phyloP scores from a whole-genome alignment of 2,888 invertebrate genomes.

The Melanotus villosus region DNA sequence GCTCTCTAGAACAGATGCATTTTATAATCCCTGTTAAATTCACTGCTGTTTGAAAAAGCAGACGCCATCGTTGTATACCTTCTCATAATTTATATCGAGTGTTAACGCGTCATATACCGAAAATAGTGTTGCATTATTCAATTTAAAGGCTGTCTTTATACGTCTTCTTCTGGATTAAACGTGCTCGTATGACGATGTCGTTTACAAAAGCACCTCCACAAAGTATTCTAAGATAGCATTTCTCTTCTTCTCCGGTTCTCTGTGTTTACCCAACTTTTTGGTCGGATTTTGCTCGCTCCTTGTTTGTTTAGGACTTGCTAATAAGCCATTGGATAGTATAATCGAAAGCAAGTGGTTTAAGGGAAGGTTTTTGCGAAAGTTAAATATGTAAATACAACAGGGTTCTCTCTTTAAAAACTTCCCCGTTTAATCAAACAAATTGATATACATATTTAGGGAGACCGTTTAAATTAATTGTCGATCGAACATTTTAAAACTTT shows the following conservation, averaged over 20 bases:
- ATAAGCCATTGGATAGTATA: conserved; percentile 27
- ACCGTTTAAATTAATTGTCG: no score
- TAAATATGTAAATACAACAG: no score
- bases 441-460: no score
- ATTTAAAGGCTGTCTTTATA: conserved; percentile 16
- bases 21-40: conserved; percentile 27
- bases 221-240: conserved; percentile 6
- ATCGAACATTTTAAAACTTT: no score
- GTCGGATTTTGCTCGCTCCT: conserved; percentile 22
- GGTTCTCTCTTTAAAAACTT: no score
- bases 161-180: neutral
- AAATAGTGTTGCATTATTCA: conserved; percentile 27
- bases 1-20: conserved; percentile 36
- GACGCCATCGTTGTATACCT: conserved; percentile 18
- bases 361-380: neutral
- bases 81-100: conserved; percentile 24
- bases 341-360: conserved; percentile 30
- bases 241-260: conserved; percentile 6
- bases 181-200: neutral
- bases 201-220: neutral
- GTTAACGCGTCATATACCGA: conserved; percentile 23
- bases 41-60: conserved; percentile 17
- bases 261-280: conserved; percentile 34
- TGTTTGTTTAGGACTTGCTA: conserved; percentile 35
- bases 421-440: no score